A percentile compares a stretch with the other conserved stretches of the same genome.
These are phyloP conservation scores for Myopa tessellatipennis DNA, from an alignment of 2,888 invertebrate species.

Conservation along the genomic window DNA sequence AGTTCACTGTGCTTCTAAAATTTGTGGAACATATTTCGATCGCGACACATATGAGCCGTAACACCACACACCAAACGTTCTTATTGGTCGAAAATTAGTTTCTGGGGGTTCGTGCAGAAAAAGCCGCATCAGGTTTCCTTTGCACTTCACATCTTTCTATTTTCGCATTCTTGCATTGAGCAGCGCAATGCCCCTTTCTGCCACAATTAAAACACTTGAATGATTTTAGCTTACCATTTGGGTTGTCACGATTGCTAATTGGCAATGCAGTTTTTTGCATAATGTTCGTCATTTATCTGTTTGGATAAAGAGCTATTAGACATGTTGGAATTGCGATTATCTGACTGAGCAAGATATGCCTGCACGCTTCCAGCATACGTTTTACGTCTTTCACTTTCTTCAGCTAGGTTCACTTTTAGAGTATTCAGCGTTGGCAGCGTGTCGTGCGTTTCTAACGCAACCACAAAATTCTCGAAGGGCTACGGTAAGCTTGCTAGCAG, in stretches of 20 bases:
- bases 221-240: constrained; percentile 13
- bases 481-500: constrained; percentile 40
- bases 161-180: not conserved
- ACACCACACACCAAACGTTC: not conserved
- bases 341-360: constrained; percentile 25
- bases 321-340: not conserved
- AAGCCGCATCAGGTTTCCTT: not conserved
- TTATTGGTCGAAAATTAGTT: not conserved
- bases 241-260: not conserved
- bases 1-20: no score
- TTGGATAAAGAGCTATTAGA: not conserved
- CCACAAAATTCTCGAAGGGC: constrained; percentile 35
- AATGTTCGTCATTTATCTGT: not conserved
- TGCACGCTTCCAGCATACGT: constrained; percentile 18
- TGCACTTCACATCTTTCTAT: not conserved
- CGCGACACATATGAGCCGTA: no score
- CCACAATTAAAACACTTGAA: constrained; percentile 33
- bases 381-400: constrained; percentile 35
- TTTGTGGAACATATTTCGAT: no score
- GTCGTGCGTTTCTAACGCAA: constrained; percentile 36
- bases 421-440: constrained; percentile 28
- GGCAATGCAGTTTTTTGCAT: not conserved
- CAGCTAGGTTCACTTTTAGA: constrained; percentile 36
- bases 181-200: constrained; percentile 30
- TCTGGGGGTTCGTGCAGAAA: not conserved